Evolutionary conservation across 2,888 invertebrate species (phyloP).

Genomic region (Torymus auratus): DNA sequence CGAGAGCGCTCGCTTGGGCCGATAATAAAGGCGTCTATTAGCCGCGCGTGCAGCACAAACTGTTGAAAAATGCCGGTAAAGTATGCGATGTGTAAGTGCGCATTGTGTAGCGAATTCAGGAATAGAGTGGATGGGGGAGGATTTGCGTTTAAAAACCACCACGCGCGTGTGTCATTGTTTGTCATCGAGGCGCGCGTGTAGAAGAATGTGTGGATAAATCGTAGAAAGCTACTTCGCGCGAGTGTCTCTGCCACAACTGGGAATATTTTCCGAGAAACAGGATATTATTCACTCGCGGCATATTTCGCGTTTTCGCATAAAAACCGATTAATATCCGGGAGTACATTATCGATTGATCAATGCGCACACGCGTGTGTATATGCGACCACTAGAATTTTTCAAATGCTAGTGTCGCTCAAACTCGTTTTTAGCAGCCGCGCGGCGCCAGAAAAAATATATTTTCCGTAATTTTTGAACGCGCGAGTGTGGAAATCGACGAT

Average conservation of each 20-base stretch:
- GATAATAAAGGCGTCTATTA: conserved; percentile 47
- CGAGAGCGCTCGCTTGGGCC: background rate
- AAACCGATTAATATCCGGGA: too few species aligned
- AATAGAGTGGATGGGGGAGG: conserved; percentile 47
- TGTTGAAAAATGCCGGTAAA: conserved; percentile 13
- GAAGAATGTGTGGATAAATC: background rate
- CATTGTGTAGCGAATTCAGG: background rate
- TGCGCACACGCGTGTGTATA: too few species aligned
- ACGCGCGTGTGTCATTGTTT: conserved; percentile 22
- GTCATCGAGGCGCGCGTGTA: background rate
- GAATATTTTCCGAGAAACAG: background rate
- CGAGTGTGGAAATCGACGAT: too few species aligned
- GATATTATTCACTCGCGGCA: background rate
- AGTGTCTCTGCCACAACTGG: too few species aligned
- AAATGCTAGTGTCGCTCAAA: too few species aligned
- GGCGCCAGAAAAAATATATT: too few species aligned
- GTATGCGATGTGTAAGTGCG: background rate
- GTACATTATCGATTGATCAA: too few species aligned
- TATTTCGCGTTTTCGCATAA: too few species aligned
- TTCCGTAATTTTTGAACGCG: too few species aligned
- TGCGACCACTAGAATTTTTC: too few species aligned
- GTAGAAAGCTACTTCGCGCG: conserved; percentile 1
- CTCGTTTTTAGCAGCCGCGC: too few species aligned
- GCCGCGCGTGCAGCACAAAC: background rate
- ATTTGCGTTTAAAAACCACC: conserved; percentile 20